phyloP scores from a whole-genome alignment of 2,888 invertebrate species.

The Portevinia maculata region DNA sequence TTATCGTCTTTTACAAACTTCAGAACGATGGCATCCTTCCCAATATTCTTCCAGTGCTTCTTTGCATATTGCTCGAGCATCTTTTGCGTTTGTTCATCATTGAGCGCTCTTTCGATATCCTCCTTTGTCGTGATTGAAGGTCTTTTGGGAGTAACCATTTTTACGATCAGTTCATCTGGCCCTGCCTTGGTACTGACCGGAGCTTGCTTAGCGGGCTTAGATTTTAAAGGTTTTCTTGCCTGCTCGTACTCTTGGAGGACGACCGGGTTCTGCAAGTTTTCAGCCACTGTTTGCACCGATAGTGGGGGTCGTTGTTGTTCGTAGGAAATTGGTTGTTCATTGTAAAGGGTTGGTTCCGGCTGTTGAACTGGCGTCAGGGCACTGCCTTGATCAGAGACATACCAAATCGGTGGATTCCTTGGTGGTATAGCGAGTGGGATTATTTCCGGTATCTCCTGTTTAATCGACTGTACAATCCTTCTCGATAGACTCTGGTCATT shows the following conservation, averaged over 20 bases:
- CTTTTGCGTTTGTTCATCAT: slow-evolving; percentile 79
- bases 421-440: slow-evolving; percentile 35
- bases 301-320: neutral
- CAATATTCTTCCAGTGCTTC: slow-evolving; percentile 62
- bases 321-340: neutral
- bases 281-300: neutral
- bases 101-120: slow-evolving; percentile 79
- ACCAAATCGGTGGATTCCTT: slow-evolving; percentile 21
- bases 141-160: slow-evolving; percentile 76
- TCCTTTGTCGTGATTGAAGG: slow-evolving; percentile 79
- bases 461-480: slow-evolving; percentile 41
- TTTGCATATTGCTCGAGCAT: slow-evolving; percentile 77
- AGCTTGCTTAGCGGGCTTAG: neutral
- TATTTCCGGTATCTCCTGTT: slow-evolving; percentile 53
- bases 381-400: slow-evolving; percentile 21
- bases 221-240: neutral
- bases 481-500: slow-evolving; percentile 32
- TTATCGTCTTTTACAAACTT: slow-evolving; percentile 35
- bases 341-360: slow-evolving; percentile 3
- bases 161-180: slow-evolving; percentile 67
- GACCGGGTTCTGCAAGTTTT: slow-evolving; percentile 47
- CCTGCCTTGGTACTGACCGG: neutral
- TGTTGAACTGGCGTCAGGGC: slow-evolving; percentile 6
- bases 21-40: slow-evolving; percentile 54
- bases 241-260: slow-evolving; percentile 50